Percentiles rank a stretch among this genome's conserved stretches.
Evolutionary conservation across 2,888 invertebrate genomes (phyloP).

Genomic region (Griposia aprilina): DNA sequence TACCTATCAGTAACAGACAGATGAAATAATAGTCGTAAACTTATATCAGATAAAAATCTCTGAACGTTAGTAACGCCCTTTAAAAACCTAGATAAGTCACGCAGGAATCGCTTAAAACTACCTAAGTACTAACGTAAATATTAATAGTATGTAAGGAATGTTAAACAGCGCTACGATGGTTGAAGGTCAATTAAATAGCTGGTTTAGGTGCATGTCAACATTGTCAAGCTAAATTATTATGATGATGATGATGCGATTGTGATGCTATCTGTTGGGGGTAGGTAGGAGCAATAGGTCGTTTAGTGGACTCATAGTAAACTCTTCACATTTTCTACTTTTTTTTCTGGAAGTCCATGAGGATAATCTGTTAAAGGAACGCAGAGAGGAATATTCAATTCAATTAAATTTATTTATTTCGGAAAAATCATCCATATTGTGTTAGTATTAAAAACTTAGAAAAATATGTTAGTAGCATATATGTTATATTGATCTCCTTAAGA

Average conservation of each 20-base stretch:
- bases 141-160: slow-evolving; percentile 37
- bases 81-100: slow-evolving; percentile 22
- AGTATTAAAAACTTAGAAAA: too few species aligned
- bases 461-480: too few species aligned
- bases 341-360: too few species aligned
- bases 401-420: too few species aligned
- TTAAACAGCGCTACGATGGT: slow-evolving; percentile 40
- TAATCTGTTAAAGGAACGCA: neutral
- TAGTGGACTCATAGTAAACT: too few species aligned
- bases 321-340: too few species aligned
- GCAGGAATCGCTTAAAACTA: slow-evolving; percentile 1
- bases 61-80: slow-evolving; percentile 10
- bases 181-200: slow-evolving; percentile 53
- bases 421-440: too few species aligned
- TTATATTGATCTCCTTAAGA: neutral
- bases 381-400: too few species aligned
- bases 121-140: slow-evolving; percentile 18
- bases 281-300: too few species aligned
- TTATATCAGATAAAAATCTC: slow-evolving; percentile 11
- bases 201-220: slow-evolving; percentile 27
- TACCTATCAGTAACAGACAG: neutral
- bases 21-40: neutral
- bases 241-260: too few species aligned
- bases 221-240: slow-evolving; percentile 36
- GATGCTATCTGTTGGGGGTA: neutral